Conservation (phyloP, 2,888 invertebrate genomes). For the Odontocolon sp. region DNA sequence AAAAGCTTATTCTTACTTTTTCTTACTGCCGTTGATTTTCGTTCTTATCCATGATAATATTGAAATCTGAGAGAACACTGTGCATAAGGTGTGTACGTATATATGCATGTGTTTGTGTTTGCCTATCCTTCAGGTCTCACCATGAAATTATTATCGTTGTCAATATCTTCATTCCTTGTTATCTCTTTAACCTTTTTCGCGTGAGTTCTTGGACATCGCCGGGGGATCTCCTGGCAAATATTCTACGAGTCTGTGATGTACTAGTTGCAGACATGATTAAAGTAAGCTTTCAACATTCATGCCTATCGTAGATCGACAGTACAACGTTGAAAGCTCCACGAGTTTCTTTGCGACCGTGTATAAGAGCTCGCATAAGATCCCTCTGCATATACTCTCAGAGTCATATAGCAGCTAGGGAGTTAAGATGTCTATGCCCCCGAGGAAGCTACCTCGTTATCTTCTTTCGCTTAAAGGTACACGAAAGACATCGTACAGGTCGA, state of each 20-base stretch:
- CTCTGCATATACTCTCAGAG: background rate
- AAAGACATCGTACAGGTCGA: conserved; percentile 2
- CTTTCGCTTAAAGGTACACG: conserved; percentile 20
- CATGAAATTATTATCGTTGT: background rate
- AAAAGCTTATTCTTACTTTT: no score
- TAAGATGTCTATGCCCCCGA: background rate
- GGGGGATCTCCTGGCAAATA: background rate
- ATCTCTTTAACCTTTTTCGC: conserved; percentile 19
- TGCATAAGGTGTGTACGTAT: conserved; percentile 42
- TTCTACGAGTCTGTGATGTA: background rate
- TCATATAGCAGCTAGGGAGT: background rate
- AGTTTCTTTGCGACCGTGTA: conserved; percentile 1
- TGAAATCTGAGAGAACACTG: conserved; percentile 62
- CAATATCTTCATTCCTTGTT: background rate
- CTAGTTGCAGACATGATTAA: background rate
- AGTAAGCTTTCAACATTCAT: conserved; percentile 9
- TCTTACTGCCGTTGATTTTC: no score
- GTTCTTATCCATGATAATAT: no score
- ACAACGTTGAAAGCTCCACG: background rate
- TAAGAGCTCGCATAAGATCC: background rate
- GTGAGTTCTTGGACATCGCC: no score
- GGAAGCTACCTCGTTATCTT: conserved; percentile 26
- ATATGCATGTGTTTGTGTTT: background rate
- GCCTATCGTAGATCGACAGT: conserved; percentile 9
- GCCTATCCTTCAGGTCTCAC: background rate